Percentiles rank a stretch among this genome's conserved stretches.
Evolutionary conservation across 1,140 invertebrate genomes (phyloP).

Genomic region (Drosophila novamexicana): DNA sequence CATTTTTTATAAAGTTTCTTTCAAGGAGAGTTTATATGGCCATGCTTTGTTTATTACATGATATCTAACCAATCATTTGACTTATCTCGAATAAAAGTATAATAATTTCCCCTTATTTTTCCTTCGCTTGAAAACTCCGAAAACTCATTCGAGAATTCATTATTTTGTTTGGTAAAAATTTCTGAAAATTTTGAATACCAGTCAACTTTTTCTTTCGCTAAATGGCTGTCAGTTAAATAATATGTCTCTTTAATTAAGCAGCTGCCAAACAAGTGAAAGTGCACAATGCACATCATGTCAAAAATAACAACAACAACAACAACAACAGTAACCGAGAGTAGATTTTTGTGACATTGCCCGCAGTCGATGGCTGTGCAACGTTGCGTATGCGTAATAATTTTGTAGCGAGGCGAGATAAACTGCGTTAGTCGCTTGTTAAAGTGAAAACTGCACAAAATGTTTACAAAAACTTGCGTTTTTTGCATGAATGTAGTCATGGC

Average conservation of each 20-base stretch:
- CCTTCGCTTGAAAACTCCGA: too few relatives aligned
- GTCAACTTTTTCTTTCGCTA: conserved; percentile 31
- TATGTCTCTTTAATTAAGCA: conserved; percentile 66
- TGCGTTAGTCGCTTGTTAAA: conserved; percentile 41
- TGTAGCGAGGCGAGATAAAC: conserved; percentile 41
- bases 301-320: not conserved
- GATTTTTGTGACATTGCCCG: conserved; percentile 22
- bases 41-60: too few relatives aligned
- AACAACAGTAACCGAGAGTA: not conserved
- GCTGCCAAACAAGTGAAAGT: conserved; percentile 59
- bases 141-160: too few relatives aligned
- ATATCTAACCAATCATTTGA: too few relatives aligned
- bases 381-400: conserved; percentile 78
- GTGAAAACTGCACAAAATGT: conserved; percentile 58
- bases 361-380: conserved; percentile 40
- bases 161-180: too few relatives aligned
- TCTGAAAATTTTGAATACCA: too few relatives aligned
- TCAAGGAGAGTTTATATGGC: too few relatives aligned
- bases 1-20: too few relatives aligned
- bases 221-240: conserved; percentile 65
- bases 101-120: too few relatives aligned
- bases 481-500: conserved; percentile 33
- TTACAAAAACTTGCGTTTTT: conserved; percentile 33
- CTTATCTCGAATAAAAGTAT: too few relatives aligned
- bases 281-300: conserved; percentile 41